phyloP scores from a whole-genome alignment of 2,888 invertebrate species.

The Megaustenia siamemsis region DNA sequence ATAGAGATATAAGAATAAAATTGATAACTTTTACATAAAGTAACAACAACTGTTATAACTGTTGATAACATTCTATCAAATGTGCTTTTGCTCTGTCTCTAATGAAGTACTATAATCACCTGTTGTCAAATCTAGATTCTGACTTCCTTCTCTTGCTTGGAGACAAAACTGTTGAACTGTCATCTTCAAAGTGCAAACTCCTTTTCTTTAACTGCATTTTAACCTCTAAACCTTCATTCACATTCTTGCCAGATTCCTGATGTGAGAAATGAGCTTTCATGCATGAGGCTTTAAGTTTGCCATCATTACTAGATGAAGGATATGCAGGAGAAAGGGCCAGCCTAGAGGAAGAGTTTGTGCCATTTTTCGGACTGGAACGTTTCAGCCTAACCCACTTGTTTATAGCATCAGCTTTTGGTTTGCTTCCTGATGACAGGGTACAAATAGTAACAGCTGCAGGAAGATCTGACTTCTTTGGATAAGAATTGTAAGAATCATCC shows the following conservation, averaged over 20 bases:
- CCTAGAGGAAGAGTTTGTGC: slow-evolving; percentile 8
- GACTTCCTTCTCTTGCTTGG: slow-evolving; percentile 33
- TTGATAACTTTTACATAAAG: no score
- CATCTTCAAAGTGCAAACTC: neutral
- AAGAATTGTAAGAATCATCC: neutral
- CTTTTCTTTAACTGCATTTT: slow-evolving; percentile 24
- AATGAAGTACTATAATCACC: neutral
- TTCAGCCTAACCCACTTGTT: slow-evolving; percentile 68
- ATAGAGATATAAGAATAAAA: no score
- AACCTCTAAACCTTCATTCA: neutral
- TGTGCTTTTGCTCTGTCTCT: no score
- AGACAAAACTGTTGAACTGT: neutral
- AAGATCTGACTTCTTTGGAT: neutral
- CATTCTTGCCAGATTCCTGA: neutral
- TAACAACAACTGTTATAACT: no score
- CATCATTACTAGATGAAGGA: slow-evolving; percentile 20
- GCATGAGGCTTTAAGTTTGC: neutral
- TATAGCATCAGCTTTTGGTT: slow-evolving; percentile 65
- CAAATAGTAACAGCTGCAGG: slow-evolving; percentile 27
- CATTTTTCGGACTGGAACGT: slow-evolving; percentile 40
- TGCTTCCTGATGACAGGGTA: slow-evolving; percentile 61
- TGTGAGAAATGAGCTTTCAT: neutral
- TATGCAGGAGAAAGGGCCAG: slow-evolving; percentile 9
- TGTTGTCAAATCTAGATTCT: neutral
- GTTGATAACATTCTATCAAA: no score